Conservation (phyloP, 2,113 vertebrate genomes). For the Oxyura jamaicensis region DNA sequence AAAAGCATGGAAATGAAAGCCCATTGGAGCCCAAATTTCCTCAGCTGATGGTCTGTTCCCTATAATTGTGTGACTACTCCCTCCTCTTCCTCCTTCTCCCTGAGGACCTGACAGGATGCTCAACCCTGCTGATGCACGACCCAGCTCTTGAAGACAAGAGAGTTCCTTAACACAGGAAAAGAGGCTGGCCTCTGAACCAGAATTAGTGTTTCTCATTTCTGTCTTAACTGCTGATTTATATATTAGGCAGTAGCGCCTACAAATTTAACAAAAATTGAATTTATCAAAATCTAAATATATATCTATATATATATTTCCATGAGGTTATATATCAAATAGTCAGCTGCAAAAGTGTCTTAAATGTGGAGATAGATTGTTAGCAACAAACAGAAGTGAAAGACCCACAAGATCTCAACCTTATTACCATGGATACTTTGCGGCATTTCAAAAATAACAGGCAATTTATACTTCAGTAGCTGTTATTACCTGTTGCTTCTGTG, state of each 20-base stretch:
- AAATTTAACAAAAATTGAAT: background rate
- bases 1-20: background rate
- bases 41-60: accelerated
- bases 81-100: background rate
- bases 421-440: background rate
- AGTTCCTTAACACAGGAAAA: background rate
- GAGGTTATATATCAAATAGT: background rate
- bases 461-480: conserved; percentile 5
- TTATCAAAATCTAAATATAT: background rate
- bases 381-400: background rate
- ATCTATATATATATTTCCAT: background rate
- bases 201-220: background rate
- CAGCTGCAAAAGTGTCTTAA: background rate
- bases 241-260: background rate
- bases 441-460: background rate
- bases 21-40: background rate
- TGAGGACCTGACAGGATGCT: background rate
- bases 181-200: background rate
- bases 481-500: conserved; percentile 22
- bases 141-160: background rate
- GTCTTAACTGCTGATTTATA: background rate
- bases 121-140: background rate
- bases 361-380: background rate
- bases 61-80: background rate
- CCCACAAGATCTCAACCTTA: background rate